These are phyloP conservation scores for Zoroaster sp. DNA, from an alignment of 53 echinoderm and acorn worm species.

Conservation along the genomic window DNA sequence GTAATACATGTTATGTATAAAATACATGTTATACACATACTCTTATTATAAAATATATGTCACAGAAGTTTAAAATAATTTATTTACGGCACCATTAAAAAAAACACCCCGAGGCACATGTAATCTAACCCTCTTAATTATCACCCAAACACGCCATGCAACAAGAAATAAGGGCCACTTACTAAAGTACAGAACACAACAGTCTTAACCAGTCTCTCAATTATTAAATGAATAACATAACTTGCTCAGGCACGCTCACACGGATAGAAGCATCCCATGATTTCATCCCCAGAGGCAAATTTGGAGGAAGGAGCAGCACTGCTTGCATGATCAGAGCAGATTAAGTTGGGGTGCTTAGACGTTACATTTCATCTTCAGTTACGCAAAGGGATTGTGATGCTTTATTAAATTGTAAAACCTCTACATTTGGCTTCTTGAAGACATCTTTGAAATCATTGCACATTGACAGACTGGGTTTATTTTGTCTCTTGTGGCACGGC, in stretches of 20 bases:
- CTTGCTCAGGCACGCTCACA: not conserved
- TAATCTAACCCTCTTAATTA: not conserved
- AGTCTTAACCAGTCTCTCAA: not conserved
- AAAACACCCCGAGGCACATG: no score
- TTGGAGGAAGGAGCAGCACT: not conserved
- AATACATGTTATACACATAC: no score
- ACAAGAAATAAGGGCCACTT: not conserved
- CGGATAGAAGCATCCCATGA: not conserved
- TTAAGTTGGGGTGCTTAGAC: not conserved
- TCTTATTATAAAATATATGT: no score
- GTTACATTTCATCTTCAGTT: not conserved
- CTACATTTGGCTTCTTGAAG: not conserved
- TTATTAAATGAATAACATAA: not conserved
- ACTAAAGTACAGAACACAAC: not conserved
- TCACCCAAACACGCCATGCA: not conserved
- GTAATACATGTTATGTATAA: no score
- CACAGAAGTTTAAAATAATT: no score
- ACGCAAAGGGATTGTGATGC: not conserved
- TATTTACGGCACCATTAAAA: no score
- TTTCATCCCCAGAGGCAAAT: not conserved
- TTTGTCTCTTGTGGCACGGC: no score
- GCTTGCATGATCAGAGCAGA: not conserved
- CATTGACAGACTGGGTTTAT: no score
- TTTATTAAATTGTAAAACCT: not conserved
- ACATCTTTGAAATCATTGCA: no score